A percentile compares a stretch with the other conserved stretches of the same genome.
Evolutionary conservation across 2,113 vertebrate species (phyloP).

Genomic region (Lagopus muta): DNA sequence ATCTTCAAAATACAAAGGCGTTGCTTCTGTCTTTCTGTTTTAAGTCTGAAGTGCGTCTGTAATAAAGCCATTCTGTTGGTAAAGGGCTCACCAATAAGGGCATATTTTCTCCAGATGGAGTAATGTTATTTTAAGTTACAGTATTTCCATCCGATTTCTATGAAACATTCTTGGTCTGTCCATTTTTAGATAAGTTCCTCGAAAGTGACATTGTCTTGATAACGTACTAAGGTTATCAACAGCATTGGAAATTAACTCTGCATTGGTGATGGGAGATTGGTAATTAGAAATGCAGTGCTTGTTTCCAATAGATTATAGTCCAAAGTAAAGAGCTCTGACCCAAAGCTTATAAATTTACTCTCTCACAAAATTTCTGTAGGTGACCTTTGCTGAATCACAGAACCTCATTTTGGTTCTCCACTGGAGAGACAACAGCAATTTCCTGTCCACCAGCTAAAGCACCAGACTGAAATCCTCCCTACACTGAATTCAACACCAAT

Average conservation of each 20-base stretch:
- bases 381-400: background rate
- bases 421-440: background rate
- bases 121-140: background rate
- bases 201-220: background rate
- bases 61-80: background rate
- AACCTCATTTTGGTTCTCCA: background rate
- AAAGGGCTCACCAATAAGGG: background rate
- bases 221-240: background rate
- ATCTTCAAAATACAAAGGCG: background rate
- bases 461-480: background rate
- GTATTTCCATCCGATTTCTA: background rate
- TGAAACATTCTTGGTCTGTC: background rate
- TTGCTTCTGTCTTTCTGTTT: background rate
- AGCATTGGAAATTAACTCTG: background rate
- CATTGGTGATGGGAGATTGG: background rate
- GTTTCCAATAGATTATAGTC: background rate
- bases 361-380: background rate
- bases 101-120: background rate
- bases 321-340: background rate
- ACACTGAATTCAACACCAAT: background rate
- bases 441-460: background rate
- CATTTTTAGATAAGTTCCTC: background rate
- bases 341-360: background rate
- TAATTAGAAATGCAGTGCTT: background rate
- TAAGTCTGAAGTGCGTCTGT: background rate